Base-by-base conservation (phyloP, 2,888 invertebrate genomes). In the Eupithecia centaureata region DNA sequence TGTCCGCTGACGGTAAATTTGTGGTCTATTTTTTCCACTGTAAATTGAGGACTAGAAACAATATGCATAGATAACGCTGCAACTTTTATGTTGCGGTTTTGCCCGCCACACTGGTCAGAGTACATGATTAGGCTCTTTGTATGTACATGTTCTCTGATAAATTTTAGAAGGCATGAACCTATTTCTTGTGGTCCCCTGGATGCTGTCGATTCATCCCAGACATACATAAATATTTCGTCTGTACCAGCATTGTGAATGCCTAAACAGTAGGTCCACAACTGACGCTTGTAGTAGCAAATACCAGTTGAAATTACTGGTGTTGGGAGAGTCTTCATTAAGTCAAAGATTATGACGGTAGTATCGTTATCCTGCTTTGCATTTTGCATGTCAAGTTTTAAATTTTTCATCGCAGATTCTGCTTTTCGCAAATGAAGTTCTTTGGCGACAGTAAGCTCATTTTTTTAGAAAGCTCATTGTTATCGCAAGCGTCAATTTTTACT, bases 161-260 rank as follows among this genome's bases (percentile, higher is more conserved):
- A 80, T 54, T 70, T 58, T 18, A 77, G 13, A 5, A 80, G 22
- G 59, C 78, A 82, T 5, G 75, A 78, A 18, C 74, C 79, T 61
- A 80, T 77, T 71, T 74, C 73, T 63, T 71, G 73, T n/a, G 71
- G 56, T 70, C 79, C 78, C 76, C 78, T 64, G 8, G 79, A 79
- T 28, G 77, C 79, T 54, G 65, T 47, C 22, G 73, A 60, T 71
- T 79, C 78, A 71, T 81, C 60, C 78, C 78, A 79, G 12, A 25
- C 25, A 51, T 25, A 51, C 1, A 25, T 12, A 51, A n/a, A 12
- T 38, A 1, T 0, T 22, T 33, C 74, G 72, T 59, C 75, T 67
- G 62, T 77, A 74, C 42, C 60, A 51, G 64, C 63, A 65, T 73
- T 63, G 52, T 74, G 66, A 56, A 73, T 73, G 10, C 73, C 73